Evolutionary conservation across 2,888 invertebrate genomes (phyloP).

Genomic region (Neuroscelio doddi): DNA sequence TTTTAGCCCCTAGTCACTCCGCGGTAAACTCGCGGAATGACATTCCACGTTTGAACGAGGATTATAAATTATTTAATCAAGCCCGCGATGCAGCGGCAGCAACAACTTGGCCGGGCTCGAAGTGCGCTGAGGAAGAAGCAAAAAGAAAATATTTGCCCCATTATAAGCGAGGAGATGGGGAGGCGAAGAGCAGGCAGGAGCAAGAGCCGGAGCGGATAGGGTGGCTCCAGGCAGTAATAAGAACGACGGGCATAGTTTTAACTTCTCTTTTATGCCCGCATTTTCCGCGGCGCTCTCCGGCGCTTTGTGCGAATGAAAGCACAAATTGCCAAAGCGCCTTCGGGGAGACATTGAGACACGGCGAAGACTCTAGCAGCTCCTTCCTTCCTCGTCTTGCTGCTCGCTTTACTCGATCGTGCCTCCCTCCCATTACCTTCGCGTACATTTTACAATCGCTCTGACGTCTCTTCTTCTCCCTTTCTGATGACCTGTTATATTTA

Average conservation of each 20-base stretch:
- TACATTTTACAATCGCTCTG: constrained; percentile 27
- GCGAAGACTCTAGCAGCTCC: constrained; percentile 47
- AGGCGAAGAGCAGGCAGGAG: constrained; percentile 49
- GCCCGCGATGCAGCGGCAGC: constrained; percentile 44
- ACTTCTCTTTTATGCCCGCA: constrained; percentile 71
- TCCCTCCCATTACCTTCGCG: constrained; percentile 20
- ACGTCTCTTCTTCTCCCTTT: constrained; percentile 15
- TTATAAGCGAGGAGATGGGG: constrained; percentile 55
- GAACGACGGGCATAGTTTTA: constrained; percentile 72
- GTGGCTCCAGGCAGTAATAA: constrained; percentile 71
- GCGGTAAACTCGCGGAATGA: constrained; percentile 51
- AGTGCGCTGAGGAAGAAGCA: constrained; percentile 49
- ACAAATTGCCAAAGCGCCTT: constrained; percentile 66
- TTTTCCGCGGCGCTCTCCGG: constrained; percentile 60
- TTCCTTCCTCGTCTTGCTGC: constrained; percentile 41
- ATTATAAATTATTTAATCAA: constrained; percentile 72
- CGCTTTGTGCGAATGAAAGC: constrained; percentile 72
- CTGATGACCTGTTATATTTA: neutral
- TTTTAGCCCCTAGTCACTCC: constrained; percentile 24
- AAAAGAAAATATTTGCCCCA: constrained; percentile 69
- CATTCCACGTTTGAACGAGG: constrained; percentile 58
- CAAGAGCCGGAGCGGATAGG: constrained; percentile 48
- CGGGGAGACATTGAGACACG: constrained; percentile 72
- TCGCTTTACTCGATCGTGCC: constrained; percentile 27
- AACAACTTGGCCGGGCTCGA: constrained; percentile 4